Conservation (phyloP, 2,113 vertebrate species). For the Axis porcinus region DNA sequence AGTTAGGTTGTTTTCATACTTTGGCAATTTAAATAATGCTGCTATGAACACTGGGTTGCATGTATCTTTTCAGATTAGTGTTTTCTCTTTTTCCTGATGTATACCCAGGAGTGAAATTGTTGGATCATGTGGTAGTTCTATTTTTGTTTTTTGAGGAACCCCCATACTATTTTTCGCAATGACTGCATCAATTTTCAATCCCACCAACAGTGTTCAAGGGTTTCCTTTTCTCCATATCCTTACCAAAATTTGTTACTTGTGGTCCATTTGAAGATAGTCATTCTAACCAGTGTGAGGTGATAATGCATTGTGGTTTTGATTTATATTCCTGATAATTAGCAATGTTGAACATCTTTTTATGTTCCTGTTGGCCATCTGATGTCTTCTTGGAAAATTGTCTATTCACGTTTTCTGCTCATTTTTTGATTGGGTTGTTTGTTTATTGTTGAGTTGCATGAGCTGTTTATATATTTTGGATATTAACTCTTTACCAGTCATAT, state of each 20-base stretch:
- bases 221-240: neutral
- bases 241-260: neutral
- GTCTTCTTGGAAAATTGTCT: neutral
- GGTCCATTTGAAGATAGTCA: neutral
- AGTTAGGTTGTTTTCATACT: neutral
- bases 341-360: neutral
- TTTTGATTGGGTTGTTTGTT: neutral
- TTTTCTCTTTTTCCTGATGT: neutral
- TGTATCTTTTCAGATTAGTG: neutral
- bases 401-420: neutral
- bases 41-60: neutral
- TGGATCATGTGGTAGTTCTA: neutral
- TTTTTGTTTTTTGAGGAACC: neutral
- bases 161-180: neutral
- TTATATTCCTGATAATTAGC: neutral
- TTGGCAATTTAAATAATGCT: neutral
- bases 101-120: neutral
- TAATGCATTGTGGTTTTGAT: neutral
- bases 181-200: neutral
- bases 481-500: neutral
- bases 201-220: neutral
- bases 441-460: neutral
- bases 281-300: neutral
- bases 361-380: neutral
- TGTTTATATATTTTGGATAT: neutral